These are phyloP conservation scores for Anneissia japonica DNA, from an alignment of 35 echinoderm and acorn worm species.

Conservation along the genomic window DNA sequence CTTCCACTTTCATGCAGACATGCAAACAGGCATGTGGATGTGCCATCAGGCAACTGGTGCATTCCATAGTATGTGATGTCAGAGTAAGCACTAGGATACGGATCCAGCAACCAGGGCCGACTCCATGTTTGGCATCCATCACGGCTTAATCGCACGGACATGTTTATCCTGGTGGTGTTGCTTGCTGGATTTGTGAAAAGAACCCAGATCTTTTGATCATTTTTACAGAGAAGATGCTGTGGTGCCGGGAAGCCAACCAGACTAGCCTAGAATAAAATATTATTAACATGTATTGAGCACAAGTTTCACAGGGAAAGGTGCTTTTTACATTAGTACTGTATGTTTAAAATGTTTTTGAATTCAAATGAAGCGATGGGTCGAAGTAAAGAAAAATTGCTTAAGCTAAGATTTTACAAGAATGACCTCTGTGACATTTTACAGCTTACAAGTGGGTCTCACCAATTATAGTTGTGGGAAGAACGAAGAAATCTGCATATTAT, in stretches of 20 bases:
- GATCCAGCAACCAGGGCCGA: constrained; percentile 46
- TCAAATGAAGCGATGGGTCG: too few relatives aligned
- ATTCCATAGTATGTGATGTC: constrained; percentile 58
- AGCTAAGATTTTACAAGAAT: too few relatives aligned
- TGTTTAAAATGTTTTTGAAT: too few relatives aligned
- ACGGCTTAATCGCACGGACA: constrained; percentile 80
- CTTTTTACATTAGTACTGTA: too few relatives aligned
- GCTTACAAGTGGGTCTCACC: too few relatives aligned
- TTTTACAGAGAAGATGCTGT: constrained; percentile 12
- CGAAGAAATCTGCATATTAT: too few relatives aligned
- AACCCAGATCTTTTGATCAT: constrained; percentile 49
- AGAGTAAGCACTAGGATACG: constrained; percentile 76
- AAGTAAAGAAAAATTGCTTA: too few relatives aligned
- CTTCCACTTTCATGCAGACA: constrained; percentile 18
- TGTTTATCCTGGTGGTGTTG: constrained; percentile 39
- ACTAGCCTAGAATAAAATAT: constrained; percentile 61
- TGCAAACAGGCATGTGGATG: constrained; percentile 28
- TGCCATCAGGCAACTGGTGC: not conserved
- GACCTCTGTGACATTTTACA: too few relatives aligned
- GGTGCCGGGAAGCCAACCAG: constrained; percentile 74
- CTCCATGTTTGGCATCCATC: constrained; percentile 80
- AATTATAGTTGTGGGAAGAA: too few relatives aligned
- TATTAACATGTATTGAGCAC: too few relatives aligned
- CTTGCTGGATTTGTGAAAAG: constrained; percentile 88
- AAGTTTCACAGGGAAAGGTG: too few relatives aligned